These are phyloP conservation scores for Ichneumoninae sp. DNA, from an alignment of 2,888 invertebrate genomes.

Conservation along the genomic window DNA sequence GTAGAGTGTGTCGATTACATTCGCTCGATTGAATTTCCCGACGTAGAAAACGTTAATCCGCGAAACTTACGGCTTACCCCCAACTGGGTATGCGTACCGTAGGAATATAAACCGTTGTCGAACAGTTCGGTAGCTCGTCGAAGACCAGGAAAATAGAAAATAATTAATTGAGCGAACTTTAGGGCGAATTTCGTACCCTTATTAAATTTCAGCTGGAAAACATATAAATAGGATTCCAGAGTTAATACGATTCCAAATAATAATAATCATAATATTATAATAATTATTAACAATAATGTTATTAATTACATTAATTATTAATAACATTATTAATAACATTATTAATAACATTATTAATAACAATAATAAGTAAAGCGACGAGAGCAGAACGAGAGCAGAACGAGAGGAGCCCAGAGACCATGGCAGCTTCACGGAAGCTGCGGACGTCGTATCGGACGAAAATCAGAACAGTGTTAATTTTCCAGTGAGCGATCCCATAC, in stretches of 20 bases:
- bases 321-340: too few species aligned
- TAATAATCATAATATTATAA: not conserved
- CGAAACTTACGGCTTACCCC: not conserved
- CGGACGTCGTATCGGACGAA: constrained; percentile 73
- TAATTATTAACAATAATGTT: not conserved
- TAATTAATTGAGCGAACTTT: not conserved
- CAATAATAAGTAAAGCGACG: not conserved
- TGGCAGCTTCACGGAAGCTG: constrained; percentile 49
- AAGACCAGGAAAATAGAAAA: not conserved
- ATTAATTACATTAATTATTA: too few species aligned
- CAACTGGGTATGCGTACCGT: not conserved
- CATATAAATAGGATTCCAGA: not conserved
- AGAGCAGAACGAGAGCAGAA: constrained; percentile 26
- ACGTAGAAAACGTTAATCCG: constrained; percentile 38
- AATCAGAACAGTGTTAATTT: constrained; percentile 80
- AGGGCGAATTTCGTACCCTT: not conserved
- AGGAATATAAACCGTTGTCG: not conserved
- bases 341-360: too few species aligned
- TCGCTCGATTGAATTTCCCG: constrained; percentile 58
- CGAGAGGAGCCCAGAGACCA: constrained; percentile 22
- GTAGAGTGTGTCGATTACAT: constrained; percentile 19
- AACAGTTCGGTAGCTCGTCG: not conserved
- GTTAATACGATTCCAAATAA: not conserved
- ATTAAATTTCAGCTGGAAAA: not conserved
- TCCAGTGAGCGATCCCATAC: constrained; percentile 77